Evolutionary conservation across 2,888 invertebrate species (phyloP), one percentile per base, ranked within the genome.

Genomic region (Hedya salicella): DNA sequence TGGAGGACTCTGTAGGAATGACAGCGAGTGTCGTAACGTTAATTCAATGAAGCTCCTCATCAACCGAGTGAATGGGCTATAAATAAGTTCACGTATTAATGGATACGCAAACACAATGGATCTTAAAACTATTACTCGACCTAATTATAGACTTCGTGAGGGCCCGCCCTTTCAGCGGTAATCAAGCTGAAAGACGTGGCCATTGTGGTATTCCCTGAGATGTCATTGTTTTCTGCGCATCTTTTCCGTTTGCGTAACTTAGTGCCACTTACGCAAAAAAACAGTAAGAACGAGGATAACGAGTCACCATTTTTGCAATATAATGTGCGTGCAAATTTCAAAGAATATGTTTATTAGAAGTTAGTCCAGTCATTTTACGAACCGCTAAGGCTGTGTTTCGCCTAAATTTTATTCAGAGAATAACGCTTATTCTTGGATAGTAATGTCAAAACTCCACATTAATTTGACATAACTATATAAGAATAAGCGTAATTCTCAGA

Each of bases 1-100:
- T 4, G 6, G 25, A 63, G 50, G 19, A 46, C 25, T n/a, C 21
- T 11, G 11, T 11, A 44, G 19, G 16, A 46, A 21, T n/a, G 19
- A 13, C n/a, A 48, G n/a, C 11, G 50, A 30, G 11, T 32, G 14
- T 9, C 17, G n/a, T 48, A 48, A 48, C 21, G 21, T 19, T 21
- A 21, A 48, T 6, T 21, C 30, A 49, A 14, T 49, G 16, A 30
- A 30, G 9, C 36, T 5, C 11, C 9, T 36, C 36, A 1, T 25
- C 25, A 11, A n/a, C n/a, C 8, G 30, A 25, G 25, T 49, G 49
- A 49, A 49, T 49, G 30, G 30, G 49, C 49, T 49, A 49, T 49
- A 49, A 49, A 49, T 49, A 49, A n/a, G 14, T 14, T 1, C 21
- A n/a, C n/a, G 49, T 30, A 14, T 30, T 25, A 49, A 30, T 49